Conservation (phyloP, 2,888 invertebrate species). For the Lepidochrysops patricia region DNA sequence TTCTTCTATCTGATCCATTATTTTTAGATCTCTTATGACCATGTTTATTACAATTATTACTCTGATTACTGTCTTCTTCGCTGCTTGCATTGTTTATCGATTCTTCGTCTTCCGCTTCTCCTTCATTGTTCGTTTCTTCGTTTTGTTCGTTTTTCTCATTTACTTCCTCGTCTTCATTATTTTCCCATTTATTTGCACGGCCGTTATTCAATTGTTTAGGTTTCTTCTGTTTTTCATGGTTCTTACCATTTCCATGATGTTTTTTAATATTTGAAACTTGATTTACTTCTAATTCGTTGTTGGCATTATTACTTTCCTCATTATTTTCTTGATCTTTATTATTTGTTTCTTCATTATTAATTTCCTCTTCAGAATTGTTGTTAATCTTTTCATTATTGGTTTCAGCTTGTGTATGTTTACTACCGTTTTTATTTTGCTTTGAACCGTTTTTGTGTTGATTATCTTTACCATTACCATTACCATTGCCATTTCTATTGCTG, state of each 20-base stretch:
- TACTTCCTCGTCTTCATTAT: neutral
- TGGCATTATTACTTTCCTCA: conserved; percentile 4
- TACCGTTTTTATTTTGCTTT: neutral
- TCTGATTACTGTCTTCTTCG: neutral
- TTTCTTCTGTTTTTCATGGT: neutral
- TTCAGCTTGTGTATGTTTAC: neutral
- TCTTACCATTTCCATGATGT: neutral
- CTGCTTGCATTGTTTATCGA: neutral
- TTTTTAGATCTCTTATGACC: neutral
- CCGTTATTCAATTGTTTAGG: neutral
- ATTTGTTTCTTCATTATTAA: neutral
- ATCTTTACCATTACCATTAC: neutral
- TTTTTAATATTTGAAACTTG: neutral
- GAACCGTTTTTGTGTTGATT: neutral
- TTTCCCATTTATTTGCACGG: neutral
- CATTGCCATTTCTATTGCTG: neutral
- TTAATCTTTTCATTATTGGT: neutral
- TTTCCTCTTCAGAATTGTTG: conserved; percentile 6
- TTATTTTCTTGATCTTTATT: neutral
- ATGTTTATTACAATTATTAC: neutral
- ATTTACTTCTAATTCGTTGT: neutral
- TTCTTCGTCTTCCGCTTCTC: neutral
- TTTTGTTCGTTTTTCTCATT: conserved; percentile 9
- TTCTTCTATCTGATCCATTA: neutral
- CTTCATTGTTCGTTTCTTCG: neutral